Evolutionary conservation across 92 coral and sea anemone genomes (phyloP).

Genomic region (Virgularia gustaviana): DNA sequence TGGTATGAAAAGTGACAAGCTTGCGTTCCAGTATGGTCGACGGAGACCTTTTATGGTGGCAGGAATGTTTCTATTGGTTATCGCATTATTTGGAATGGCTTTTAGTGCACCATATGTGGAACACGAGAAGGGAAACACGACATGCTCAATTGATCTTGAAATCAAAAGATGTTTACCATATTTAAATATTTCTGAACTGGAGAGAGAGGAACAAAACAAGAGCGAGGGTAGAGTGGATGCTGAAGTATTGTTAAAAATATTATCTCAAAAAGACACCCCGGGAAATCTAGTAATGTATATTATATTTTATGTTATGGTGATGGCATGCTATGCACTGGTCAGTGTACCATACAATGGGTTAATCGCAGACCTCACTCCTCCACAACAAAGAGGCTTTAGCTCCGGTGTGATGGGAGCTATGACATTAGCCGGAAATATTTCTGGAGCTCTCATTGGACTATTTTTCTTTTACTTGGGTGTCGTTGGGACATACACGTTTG

Average conservation of each 20-base stretch:
- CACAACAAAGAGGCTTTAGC: conserved; percentile 92
- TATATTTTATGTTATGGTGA: conserved; percentile 89
- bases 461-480: conserved; percentile 80
- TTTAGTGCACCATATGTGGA: conserved; percentile 97
- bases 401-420: conserved; percentile 99
- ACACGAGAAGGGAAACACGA: conserved; percentile 55
- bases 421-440: conserved; percentile 93
- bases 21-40: conserved; percentile 85
- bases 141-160: conserved; percentile 83
- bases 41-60: conserved; percentile 94
- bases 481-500: conserved; percentile 85
- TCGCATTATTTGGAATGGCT: conserved; percentile 95
- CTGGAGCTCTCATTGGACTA: conserved; percentile 91
- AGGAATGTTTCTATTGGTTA: conserved; percentile 79
- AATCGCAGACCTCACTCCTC: conserved; percentile 93
- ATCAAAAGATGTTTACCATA: conserved; percentile 85
- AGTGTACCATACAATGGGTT: conserved; percentile 97
- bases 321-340: conserved; percentile 97
- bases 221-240: conserved; percentile 48
- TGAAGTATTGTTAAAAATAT: conserved; percentile 65
- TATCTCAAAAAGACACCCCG: conserved; percentile 61
- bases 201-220: conserved; percentile 29
- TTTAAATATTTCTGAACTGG: conserved; percentile 66
- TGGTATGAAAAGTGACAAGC: conserved; percentile 98
- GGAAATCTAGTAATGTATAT: conserved; percentile 59